A percentile compares a stretch with the other conserved stretches of the same genome.
These are phyloP conservation scores for Taeniopygia guttata DNA, from an alignment of 2,797 vertebrate species.

Conservation along the genomic window DNA sequence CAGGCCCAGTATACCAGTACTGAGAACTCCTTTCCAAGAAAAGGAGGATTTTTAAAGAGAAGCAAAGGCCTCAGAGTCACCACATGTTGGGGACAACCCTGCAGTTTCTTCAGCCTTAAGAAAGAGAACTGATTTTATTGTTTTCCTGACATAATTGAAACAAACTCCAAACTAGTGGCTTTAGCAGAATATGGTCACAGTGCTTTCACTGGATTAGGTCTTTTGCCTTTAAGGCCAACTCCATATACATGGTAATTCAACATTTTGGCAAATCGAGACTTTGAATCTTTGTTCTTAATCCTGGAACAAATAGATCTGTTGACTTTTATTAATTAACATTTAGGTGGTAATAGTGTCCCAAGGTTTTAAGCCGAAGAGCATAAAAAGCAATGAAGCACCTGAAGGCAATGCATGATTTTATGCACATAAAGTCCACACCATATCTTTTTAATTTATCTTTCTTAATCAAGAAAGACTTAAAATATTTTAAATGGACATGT, in stretches of 20 bases:
- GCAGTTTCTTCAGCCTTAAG: not conserved
- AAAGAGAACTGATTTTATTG: not conserved
- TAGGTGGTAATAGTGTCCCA: not conserved
- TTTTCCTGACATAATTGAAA: not conserved
- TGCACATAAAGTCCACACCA: not conserved
- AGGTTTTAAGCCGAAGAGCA: not conserved
- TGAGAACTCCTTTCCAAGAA: not conserved
- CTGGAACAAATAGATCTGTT: not conserved
- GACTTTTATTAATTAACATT: conserved; percentile 3
- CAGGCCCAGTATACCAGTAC: not conserved
- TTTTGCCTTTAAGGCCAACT: not conserved
- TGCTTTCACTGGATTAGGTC: not conserved
- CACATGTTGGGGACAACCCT: not conserved
- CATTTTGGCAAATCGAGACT: not conserved
- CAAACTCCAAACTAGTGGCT: not conserved
- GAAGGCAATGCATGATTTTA: not conserved
- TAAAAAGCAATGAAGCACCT: not conserved
- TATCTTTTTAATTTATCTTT: not conserved
- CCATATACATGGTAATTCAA: not conserved
- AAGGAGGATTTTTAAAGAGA: not conserved
- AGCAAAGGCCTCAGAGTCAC: not conserved
- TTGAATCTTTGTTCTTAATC: not conserved
- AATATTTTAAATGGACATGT: not conserved
- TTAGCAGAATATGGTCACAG: not conserved
- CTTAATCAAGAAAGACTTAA: not conserved